phyloP scores from a whole-genome alignment of 2,113 vertebrate species.

The Sylvicapra grimmia region DNA sequence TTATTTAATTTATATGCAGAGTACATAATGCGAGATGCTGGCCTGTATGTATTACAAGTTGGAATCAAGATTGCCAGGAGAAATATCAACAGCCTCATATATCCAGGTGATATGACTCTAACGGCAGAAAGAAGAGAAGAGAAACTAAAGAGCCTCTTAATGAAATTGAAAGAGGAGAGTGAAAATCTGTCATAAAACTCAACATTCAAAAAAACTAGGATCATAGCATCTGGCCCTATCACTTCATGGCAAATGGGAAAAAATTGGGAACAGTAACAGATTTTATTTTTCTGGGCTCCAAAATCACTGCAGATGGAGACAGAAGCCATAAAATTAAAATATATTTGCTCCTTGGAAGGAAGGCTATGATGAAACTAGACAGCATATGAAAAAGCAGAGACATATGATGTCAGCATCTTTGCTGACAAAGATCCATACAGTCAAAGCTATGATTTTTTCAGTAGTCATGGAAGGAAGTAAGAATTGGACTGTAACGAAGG shows the following conservation, averaged over 20 bases:
- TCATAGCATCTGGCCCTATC: background rate
- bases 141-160: background rate
- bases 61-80: background rate
- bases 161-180: background rate
- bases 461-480: background rate
- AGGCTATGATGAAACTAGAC: background rate
- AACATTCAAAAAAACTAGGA: background rate
- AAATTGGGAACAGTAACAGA: background rate
- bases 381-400: background rate
- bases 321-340: background rate
- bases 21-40: rapidly evolving
- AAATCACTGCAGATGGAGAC: background rate
- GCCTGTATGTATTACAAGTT: background rate
- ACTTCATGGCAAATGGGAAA: background rate
- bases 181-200: background rate
- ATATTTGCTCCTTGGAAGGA: background rate
- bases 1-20: background rate
- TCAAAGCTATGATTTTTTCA: background rate
- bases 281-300: background rate
- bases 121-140: background rate
- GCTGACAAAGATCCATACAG: background rate
- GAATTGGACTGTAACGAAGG: background rate
- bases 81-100: background rate
- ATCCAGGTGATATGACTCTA: background rate
- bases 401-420: background rate